A percentile compares a stretch with the other conserved stretches of the same genome.
These are phyloP conservation scores for Balaeniceps rex DNA, from an alignment of 2,113 vertebrate genomes.

Conservation along the genomic window DNA sequence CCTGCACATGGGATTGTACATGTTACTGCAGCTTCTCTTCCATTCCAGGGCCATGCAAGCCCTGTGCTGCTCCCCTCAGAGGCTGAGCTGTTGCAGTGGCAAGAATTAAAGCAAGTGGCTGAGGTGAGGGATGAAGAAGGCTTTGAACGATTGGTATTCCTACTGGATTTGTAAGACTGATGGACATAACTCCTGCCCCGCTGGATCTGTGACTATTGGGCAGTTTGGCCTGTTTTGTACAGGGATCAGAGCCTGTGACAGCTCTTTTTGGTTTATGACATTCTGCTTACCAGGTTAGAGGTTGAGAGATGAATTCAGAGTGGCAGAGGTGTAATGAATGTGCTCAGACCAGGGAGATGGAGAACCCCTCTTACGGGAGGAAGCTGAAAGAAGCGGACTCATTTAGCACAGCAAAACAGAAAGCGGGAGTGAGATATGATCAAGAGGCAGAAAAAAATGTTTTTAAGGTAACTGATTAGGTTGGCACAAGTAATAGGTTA, in stretches of 20 bases:
- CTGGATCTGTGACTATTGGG: not conserved
- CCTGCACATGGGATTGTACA: fast-evolving
- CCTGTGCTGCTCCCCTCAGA: fast-evolving
- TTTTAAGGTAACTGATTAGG: not conserved
- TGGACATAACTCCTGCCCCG: not conserved
- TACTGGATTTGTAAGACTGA: not conserved
- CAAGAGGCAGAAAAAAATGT: not conserved
- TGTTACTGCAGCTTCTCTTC: not conserved
- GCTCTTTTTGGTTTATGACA: not conserved
- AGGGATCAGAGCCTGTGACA: not conserved
- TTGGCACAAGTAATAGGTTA: not conserved
- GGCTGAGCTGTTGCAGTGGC: not conserved
- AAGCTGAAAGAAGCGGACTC: not conserved
- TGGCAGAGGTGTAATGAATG: not conserved
- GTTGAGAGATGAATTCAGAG: not conserved
- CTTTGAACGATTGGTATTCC: not conserved
- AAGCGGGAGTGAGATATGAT: not conserved
- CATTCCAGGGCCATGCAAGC: no score
- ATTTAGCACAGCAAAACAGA: not conserved
- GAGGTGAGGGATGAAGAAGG: not conserved
- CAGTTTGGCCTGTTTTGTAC: not conserved
- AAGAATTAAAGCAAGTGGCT: not conserved
- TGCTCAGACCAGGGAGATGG: not conserved
- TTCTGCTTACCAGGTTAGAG: not conserved
- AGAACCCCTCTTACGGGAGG: not conserved